Base-by-base conservation (phyloP, 2,888 invertebrate genomes). In the Archips crataeganus region DNA sequence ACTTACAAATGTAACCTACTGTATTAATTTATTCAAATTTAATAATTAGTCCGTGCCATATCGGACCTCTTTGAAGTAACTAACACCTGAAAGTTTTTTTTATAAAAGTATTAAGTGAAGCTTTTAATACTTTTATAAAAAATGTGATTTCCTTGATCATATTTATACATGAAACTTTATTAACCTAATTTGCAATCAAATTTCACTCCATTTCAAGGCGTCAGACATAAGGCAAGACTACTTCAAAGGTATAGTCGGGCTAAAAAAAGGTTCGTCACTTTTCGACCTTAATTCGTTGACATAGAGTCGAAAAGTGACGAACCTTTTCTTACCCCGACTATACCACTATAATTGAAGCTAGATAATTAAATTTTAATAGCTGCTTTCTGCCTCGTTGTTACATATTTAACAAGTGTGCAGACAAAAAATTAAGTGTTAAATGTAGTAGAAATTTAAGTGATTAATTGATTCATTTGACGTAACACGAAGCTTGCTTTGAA, bases 381-480 rank as follows among this genome's bases (percentile, higher is more conserved):
- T 32, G 57, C 2, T 57, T 57, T 9, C 11, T 57, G 32, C 57
- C 32, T 32, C 15, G 32, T 57, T 32, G 32, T 23, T 32, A 36
- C 5, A 23, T 36, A 60, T 60, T 11, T 60, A 60, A 36, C 59
- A 57, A 10, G 77, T 75, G 80, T 78, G 65, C 78, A 60, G 5
- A 60, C 60, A 60, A 60, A 60, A 60, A 60, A 60, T 15, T 15
- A n/a, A 51, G 49, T 51, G 49, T 51, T 51, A 51, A 51, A 15
- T 51, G n/a, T 2, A 60, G 6, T n/a, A 8, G 34, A n/a, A 60
- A 60, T 36, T 5, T 23, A 23, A 10, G 9, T 57, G 32, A 57
- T 57, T 32, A 57, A 57, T 57, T 32, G 57, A 32, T 57, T 32
- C 32, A 57, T 57, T 2, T 57, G 57, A 32, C 23, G 32, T 13